Base-by-base conservation (phyloP, 92 coral and sea anemone species). In the Epizoanthus illoricatus region DNA sequence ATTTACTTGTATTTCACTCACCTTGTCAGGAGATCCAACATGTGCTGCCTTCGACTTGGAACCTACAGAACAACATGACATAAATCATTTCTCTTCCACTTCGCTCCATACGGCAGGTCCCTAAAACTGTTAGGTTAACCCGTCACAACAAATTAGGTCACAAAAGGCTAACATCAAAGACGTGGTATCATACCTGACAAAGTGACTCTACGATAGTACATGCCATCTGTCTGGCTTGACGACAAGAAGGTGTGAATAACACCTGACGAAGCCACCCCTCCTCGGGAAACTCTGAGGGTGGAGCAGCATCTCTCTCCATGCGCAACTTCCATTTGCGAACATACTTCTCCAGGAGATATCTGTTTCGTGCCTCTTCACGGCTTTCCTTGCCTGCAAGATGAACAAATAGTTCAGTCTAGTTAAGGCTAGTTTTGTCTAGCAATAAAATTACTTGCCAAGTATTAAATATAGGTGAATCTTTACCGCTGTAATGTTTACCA, bases 231-330 rank as follows among this genome's bases (percentile, higher is more conserved):
- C 99, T 82, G 41, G 97, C 94, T 12, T 97, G 91, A 16, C 99
- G 86, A 83, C 97, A 93, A 5, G 99, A 93, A 43, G 99, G 98
- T 13, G 98, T 91, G 66, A 96, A 96, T 86, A 96, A 79, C 88
- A 93, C 99, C 71, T 93, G 94, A 33, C 97, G 89, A 57, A 96
- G 80, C 99, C 99, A 96, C 71, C 90, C 98, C 85, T 93, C 99
- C 73, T 93, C 94, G 2, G 87, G 88, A 33, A 88, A 65, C n/a
- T 84, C 95, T 28, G 80, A 57, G 69, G 83, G 41, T 24, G 85
- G 62, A 80, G 80, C 47, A 69, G 84, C 74, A 84, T 75, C 71
- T 88, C 94, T 76, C 75, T 92, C 84, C 86, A 88, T 84, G 74
- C 84, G 87, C 64, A 65, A 73, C 81, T 81, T 87, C 94, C 93